Evolutionary conservation across 2,888 invertebrate species (phyloP).

Genomic region (Drosophila siamana): DNA sequence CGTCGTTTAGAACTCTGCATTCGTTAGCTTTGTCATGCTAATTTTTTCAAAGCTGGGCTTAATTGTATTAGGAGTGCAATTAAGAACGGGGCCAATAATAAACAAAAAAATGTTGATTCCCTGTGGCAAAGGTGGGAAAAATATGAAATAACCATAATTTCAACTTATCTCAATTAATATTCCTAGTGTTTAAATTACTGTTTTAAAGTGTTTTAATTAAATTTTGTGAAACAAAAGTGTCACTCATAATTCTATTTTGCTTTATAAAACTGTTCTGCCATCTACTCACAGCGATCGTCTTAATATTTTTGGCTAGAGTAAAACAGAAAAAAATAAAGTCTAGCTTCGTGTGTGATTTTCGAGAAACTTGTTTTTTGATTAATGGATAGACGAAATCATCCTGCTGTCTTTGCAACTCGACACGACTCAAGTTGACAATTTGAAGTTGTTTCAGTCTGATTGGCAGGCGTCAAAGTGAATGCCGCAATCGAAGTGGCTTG

Average conservation of each 20-base stretch:
- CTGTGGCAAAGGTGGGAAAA: not conserved
- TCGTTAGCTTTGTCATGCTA: slow-evolving; percentile 68
- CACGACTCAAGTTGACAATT: slow-evolving; percentile 65
- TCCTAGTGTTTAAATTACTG: not conserved
- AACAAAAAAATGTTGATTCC: not conserved
- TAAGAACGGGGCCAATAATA: not conserved
- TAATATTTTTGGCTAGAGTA: not conserved
- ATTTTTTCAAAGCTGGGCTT: slow-evolving; percentile 39
- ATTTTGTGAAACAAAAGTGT: too few species aligned
- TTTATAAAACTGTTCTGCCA: not conserved
- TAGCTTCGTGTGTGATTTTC: slow-evolving; percentile 2
- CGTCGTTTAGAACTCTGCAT: slow-evolving; percentile 26
- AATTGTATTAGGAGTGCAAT: slow-evolving; percentile 29
- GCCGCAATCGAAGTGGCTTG: slow-evolving; percentile 41
- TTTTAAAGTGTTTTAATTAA: too few species aligned
- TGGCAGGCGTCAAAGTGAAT: slow-evolving; percentile 70
- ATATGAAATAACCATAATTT: too few species aligned
- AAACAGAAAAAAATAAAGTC: not conserved
- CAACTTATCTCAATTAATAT: too few species aligned
- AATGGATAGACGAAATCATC: slow-evolving; percentile 9
- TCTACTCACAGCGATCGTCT: not conserved
- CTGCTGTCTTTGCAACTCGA: slow-evolving; percentile 10
- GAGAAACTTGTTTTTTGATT: slow-evolving; percentile 11
- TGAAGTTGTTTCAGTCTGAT: slow-evolving; percentile 51
- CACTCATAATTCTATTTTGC: too few species aligned